Evolutionary conservation across 2,888 invertebrate genomes (phyloP).

Genomic region (Thysanoteuthis rhombus): DNA sequence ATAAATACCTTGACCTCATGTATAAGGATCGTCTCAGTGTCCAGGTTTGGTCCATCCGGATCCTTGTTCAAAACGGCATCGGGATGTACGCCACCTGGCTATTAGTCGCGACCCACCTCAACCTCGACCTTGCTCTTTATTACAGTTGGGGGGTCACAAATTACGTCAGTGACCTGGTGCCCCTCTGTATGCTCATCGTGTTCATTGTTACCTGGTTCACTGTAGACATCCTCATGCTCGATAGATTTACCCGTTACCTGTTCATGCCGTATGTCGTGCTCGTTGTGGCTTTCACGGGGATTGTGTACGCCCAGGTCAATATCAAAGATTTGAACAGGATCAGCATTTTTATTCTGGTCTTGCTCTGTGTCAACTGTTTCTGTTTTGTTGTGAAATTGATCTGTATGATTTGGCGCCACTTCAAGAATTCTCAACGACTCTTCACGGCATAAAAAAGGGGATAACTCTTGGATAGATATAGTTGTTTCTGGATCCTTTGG

Average conservation of each 20-base stretch:
- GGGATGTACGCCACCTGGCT: slow-evolving; percentile 52
- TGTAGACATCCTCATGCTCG: slow-evolving; percentile 47
- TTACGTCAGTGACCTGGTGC: slow-evolving; percentile 39
- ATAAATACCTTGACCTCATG: slow-evolving; percentile 40
- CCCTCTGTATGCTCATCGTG: slow-evolving; percentile 44
- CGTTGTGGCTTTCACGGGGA: slow-evolving; percentile 45
- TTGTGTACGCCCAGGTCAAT: slow-evolving; percentile 40
- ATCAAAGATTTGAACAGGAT: slow-evolving; percentile 34
- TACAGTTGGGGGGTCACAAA: slow-evolving; percentile 36
- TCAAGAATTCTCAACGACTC: not conserved
- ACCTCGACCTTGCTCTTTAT: slow-evolving; percentile 47
- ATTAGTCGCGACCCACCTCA: slow-evolving; percentile 47
- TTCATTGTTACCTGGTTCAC: slow-evolving; percentile 47
- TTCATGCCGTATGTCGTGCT: slow-evolving; percentile 50
- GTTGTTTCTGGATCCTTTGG: not conserved
- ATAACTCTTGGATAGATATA: not conserved
- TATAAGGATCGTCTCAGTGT: slow-evolving; percentile 35
- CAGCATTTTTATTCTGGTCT: slow-evolving; percentile 39
- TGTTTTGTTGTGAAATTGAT: slow-evolving; percentile 40
- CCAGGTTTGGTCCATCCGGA: slow-evolving; percentile 49
- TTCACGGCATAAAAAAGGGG: not conserved
- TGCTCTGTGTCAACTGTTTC: slow-evolving; percentile 38
- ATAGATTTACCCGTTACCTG: slow-evolving; percentile 46
- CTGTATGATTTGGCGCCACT: slow-evolving; percentile 33
- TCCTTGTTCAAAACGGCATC: slow-evolving; percentile 51